phyloP scores from a whole-genome alignment of 1,140 invertebrate species.

The Gryllus bimaculatus region DNA sequence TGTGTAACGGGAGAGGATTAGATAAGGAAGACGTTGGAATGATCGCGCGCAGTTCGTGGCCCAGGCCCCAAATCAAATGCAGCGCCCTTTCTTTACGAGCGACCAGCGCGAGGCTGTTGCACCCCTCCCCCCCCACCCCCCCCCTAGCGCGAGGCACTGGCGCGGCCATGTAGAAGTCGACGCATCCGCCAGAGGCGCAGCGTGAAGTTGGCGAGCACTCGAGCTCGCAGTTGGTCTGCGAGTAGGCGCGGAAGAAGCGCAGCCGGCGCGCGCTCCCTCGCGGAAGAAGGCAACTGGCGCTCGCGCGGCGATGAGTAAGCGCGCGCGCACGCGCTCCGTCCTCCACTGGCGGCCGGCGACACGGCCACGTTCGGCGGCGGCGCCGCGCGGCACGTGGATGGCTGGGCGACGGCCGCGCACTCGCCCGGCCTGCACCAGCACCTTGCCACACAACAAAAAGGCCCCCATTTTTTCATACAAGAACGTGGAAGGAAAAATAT shows the following conservation, averaged over 20 bases:
- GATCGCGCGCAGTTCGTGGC: no score
- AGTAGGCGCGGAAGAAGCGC: constrained; percentile 42
- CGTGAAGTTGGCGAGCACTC: constrained; percentile 25
- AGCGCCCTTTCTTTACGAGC: no score
- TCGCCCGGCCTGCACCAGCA: constrained; percentile 50
- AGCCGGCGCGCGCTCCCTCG: constrained; percentile 48
- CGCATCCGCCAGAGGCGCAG: constrained; percentile 22
- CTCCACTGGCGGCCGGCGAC: constrained; percentile 50
- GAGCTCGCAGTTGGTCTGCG: constrained; percentile 17
- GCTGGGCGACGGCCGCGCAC: constrained; percentile 47
- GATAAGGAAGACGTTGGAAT: no score
- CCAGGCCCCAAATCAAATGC: no score
- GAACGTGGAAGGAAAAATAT: no score
- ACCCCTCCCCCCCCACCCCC: no score
- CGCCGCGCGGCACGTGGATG: constrained; percentile 44
- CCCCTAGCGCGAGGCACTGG: constrained; percentile 19
- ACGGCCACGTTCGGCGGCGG: constrained; percentile 48
- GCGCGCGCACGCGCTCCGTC: constrained; percentile 41
- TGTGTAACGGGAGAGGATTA: no score
- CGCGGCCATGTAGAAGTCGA: constrained; percentile 25
- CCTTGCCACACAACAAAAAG: constrained; percentile 35
- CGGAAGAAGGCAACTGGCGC: constrained; percentile 54
- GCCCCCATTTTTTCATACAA: no score
- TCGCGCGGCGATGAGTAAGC: constrained; percentile 39
- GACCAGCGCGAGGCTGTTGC: no score